Base-by-base conservation (phyloP, 2,113 vertebrate species). In the Orycteropus afer region DNA sequence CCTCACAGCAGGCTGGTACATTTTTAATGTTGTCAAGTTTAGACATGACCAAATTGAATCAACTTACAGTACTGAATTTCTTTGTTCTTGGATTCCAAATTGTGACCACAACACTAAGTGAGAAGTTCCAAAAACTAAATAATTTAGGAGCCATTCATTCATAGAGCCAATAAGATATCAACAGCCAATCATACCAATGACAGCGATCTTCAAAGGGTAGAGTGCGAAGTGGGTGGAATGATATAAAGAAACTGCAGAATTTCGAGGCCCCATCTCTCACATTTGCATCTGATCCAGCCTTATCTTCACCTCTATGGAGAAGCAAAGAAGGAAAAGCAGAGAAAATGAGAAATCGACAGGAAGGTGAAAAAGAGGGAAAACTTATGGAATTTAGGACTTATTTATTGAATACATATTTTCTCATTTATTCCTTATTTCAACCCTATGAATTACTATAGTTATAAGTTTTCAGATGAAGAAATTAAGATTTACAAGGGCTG, bases 21-120 rank as follows among this genome's bases (percentile, higher is more conserved):
- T 93, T 93, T 95, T 95, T 94, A 94, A 95, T 94, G 91, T 40
- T 34, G 71, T 32, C 61, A 57, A 40, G 63, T 76, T 45, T 37
- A 57, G 90, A 89, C 40, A 77, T n/a, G 73, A 61, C 51, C 61
- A 59, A 59, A n/a, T 15, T 25, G 95, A 94, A 76, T 95, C 87
- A 83, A 47, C 81, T 94, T 93, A 95, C 84, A 87, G 95, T 83
- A 84, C 74, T 94, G 83, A 94, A 61, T 97, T 91, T 89, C 74
- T 90, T 96, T 88, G 76, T 53, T 45, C 77, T 80, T 69, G 34
- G 78, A 92, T 92, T 94, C 93, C 93, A 94, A n/a, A 80, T 74
- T 55, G 93, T 78, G 92, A 91, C 80, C 63, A 65, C n/a, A 47
- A 90, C 1, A 77, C 85, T 85, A 37, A 73, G 9, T 51, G 73